Conservation (phyloP, 2,888 invertebrate species). For the Harpagoxenus sublaevis region DNA sequence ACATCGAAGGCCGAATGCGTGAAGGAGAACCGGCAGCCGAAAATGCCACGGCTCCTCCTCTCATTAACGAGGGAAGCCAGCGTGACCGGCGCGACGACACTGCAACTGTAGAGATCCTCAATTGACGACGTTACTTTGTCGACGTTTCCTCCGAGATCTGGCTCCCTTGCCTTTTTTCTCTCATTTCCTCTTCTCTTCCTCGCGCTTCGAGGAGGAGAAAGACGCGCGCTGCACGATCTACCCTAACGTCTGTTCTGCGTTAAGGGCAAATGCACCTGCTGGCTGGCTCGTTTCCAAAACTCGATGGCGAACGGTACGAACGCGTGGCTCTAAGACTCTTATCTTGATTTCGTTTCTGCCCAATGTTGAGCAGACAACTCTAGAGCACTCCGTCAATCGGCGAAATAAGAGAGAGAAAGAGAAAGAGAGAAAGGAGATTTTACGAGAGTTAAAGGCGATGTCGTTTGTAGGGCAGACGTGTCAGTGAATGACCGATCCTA, state of each 20-base stretch:
- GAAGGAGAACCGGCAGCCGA: slow-evolving; percentile 33
- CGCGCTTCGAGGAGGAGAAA: neutral
- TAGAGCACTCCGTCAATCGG: slow-evolving; percentile 28
- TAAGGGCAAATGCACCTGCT: slow-evolving; percentile 64
- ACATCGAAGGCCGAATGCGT: slow-evolving; percentile 31
- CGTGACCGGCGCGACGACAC: slow-evolving; percentile 49
- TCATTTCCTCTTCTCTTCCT: slow-evolving; percentile 19
- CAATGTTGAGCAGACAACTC: slow-evolving; percentile 17
- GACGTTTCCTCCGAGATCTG: slow-evolving; percentile 27
- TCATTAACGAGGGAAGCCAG: slow-evolving; percentile 59
- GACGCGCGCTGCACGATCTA: slow-evolving; percentile 33
- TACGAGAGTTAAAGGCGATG: slow-evolving; percentile 6
- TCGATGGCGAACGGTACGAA: slow-evolving; percentile 32
- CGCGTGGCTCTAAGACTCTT: slow-evolving; percentile 12
- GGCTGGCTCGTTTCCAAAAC: slow-evolving; percentile 62
- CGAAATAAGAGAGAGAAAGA: slow-evolving; percentile 8
- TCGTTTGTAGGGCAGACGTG: slow-evolving; percentile 11
- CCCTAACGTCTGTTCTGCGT: slow-evolving; percentile 47
- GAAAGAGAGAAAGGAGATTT: neutral
- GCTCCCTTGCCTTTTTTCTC: neutral
- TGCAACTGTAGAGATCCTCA: neutral
- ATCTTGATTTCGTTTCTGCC: slow-evolving; percentile 30
- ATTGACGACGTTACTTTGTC: slow-evolving; percentile 42
- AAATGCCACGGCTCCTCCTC: slow-evolving; percentile 44
- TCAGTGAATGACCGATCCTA: slow-evolving; percentile 12